Percentiles rank a stretch among this genome's conserved stretches.
Conservation (phyloP, 1,140 invertebrate species). For the Myzus persicae region DNA sequence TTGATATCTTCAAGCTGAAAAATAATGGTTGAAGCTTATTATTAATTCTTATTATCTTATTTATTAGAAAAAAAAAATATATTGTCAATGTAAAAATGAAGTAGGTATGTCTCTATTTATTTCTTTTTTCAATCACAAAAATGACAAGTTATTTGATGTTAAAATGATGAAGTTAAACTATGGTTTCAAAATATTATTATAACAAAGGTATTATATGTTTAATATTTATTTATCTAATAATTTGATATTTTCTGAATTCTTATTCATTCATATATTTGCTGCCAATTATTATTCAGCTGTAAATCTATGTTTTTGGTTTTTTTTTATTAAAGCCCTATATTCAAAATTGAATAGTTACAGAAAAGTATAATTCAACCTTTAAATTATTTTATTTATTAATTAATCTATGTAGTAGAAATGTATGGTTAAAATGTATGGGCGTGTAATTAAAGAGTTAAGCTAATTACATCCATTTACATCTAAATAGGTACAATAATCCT, state of each 20-base stretch:
- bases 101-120: neutral
- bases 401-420: neutral
- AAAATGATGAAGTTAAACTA: neutral
- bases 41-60: neutral
- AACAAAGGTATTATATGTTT: neutral
- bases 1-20: constrained; percentile 41
- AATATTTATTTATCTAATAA: neutral
- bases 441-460: neutral
- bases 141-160: neutral
- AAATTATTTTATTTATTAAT: neutral
- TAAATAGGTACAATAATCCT: too few relatives aligned
- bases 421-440: neutral
- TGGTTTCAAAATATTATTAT: neutral
- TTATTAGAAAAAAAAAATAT: neutral
- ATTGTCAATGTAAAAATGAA: neutral
- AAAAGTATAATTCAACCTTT: neutral
- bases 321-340: neutral
- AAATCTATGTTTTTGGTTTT: neutral
- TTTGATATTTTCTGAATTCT: neutral
- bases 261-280: neutral
- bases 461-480: neutral
- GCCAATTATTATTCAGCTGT: neutral
- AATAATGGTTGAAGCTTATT: neutral
- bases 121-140: neutral
- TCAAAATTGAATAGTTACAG: neutral